Conservation (phyloP, 2,797 vertebrate species). For the Crax fasciolata region DNA sequence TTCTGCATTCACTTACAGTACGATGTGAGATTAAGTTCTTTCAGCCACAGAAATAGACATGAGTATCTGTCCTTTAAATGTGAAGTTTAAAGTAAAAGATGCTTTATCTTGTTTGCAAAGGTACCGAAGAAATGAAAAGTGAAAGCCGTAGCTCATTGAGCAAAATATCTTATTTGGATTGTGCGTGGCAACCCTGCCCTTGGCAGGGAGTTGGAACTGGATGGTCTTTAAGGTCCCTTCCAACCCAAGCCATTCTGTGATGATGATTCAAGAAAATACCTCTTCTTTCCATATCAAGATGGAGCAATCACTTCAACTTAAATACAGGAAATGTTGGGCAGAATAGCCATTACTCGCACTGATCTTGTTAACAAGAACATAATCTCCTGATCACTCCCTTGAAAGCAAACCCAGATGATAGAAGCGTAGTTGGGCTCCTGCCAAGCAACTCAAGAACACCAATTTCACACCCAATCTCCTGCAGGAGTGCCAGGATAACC, state of each 20-base stretch:
- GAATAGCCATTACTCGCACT: conserved; percentile 41
- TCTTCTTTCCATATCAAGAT: conserved; percentile 22
- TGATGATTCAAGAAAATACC: conserved; percentile 11
- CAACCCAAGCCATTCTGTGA: neutral
- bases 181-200: neutral
- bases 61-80: neutral
- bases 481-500: conserved; percentile 28
- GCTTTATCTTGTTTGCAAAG: neutral
- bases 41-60: neutral
- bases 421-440: conserved; percentile 57
- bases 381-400: conserved; percentile 67
- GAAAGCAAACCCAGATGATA: conserved; percentile 60
- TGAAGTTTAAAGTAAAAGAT: neutral
- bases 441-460: conserved; percentile 58
- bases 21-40: neutral
- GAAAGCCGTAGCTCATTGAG: neutral
- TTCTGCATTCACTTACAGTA: neutral
- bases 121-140: neutral
- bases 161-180: neutral
- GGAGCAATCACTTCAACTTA: conserved; percentile 30
- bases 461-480: conserved; percentile 49
- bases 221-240: neutral
- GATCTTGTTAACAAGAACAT: conserved; percentile 70
- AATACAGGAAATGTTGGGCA: conserved; percentile 61
- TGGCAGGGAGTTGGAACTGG: neutral